Evolutionary conservation across 2,797 vertebrate genomes (phyloP), one percentile per base, ranked within the genome.

Genomic region (Acanthiza pusilla): DNA sequence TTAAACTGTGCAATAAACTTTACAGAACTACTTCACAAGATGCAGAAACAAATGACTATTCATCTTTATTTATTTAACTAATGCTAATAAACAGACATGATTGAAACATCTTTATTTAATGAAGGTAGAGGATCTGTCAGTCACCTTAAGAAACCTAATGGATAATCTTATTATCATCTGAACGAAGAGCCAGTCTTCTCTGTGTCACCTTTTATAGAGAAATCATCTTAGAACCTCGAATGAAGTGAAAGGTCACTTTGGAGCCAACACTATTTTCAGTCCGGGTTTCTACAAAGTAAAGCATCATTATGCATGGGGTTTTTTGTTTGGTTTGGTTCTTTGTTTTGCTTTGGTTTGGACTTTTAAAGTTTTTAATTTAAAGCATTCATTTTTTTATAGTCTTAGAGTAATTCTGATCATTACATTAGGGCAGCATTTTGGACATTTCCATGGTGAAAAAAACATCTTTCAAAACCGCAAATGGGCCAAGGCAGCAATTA

Each of bases 291-390:
- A 7, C 3, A 19, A 43, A 54, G 1, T 42, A 58, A 81, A 85
- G 1, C 25, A 63, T 10, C 5, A 13, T 53, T 32, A 32, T 2
- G 7, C 10, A 18, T 21, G 21, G 11, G 3, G 2, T 54, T 40
- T 14, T 10, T 67, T 42, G 10, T 23, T 68, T 45, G 9, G 18
- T 55, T 38, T 55, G 16, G 1, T 21, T 26, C 38, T 47, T 20
- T 48, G 8, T 18, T 72, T 16, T 48, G 16, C 1, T 53, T 23
- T 1, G 13, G 7, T 42, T 42, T 51, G 16, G 2, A 0, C 47
- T 32, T 32, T 27, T 0, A 17, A 10, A 30, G 8, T 61, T 58
- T 67, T 85, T 16, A 19, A 38, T n/a, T 45, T 21, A 13, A 71
- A 85, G 3, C 3, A 17, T 40, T 43, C 29, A 6, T 43, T 60